phyloP scores from a whole-genome alignment of 2,888 invertebrate genomes.

The Acleris literana region DNA sequence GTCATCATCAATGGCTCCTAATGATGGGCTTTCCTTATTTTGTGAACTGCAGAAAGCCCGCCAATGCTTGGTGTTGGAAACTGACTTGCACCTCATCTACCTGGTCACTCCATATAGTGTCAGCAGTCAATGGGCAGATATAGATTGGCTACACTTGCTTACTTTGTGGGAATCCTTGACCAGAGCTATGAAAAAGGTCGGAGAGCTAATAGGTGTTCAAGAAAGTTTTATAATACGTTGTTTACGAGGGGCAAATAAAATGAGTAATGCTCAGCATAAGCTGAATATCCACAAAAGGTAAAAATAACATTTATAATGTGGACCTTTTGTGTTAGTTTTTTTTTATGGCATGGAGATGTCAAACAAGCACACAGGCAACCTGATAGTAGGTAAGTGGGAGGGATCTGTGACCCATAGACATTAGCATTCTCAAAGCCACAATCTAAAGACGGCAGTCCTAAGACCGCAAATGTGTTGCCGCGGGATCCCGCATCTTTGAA shows the following conservation, averaged over 20 bases:
- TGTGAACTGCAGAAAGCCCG: constrained; percentile 95
- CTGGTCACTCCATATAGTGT: constrained; percentile 97
- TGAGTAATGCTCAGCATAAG: constrained; percentile 79
- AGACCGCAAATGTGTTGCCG: too few relatives aligned
- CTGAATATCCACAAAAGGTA: constrained; percentile 87
- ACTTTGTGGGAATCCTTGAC: constrained; percentile 92
- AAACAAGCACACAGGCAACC: too few relatives aligned
- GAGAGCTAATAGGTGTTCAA: constrained; percentile 93
- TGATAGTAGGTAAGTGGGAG: too few relatives aligned
- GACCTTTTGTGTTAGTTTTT: too few relatives aligned
- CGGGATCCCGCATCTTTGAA: too few relatives aligned
- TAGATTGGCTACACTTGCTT: constrained; percentile 92
- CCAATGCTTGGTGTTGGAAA: constrained; percentile 95
- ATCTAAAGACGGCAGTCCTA: too few relatives aligned
- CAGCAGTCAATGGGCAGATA: constrained; percentile 89
- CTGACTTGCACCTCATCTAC: constrained; percentile 97
- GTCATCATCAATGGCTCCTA: constrained; percentile 96
- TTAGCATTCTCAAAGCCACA: too few relatives aligned
- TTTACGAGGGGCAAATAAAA: constrained; percentile 86
- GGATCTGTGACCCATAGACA: too few relatives aligned
- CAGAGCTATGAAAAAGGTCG: constrained; percentile 92
- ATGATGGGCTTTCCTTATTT: constrained; percentile 94
- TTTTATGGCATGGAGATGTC: too few relatives aligned
- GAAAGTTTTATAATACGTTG: constrained; percentile 93
- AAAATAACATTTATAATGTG: constrained; percentile 19